Conservation (phyloP, 2,797 vertebrate species). For the Setipinna tenuifilis region DNA sequence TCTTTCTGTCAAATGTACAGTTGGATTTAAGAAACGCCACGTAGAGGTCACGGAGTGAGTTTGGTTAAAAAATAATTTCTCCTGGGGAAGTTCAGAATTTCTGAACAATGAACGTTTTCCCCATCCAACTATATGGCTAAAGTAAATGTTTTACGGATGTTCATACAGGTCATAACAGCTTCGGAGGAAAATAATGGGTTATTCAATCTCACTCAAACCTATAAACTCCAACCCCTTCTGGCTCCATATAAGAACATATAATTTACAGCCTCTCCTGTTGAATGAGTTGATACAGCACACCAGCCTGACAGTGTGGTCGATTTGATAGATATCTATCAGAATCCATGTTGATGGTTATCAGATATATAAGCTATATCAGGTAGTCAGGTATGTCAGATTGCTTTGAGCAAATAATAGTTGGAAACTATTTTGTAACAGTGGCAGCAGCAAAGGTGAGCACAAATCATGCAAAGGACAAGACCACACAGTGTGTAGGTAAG, state of each 20-base stretch:
- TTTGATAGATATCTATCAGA: neutral
- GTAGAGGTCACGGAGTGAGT: neutral
- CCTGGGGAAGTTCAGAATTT: slow-evolving; percentile 13
- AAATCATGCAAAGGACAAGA: neutral
- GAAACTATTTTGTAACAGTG: neutral
- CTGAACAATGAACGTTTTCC: slow-evolving; percentile 19
- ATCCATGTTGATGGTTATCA: too few relatives aligned
- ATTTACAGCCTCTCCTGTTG: neutral
- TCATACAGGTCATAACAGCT: slow-evolving; percentile 1
- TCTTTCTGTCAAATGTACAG: neutral
- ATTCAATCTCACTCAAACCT: slow-evolving; percentile 20
- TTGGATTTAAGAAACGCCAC: slow-evolving; percentile 38
- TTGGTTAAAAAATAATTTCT: slow-evolving; percentile 9
- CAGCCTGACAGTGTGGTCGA: neutral
- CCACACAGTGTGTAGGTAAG: neutral
- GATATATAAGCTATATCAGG: too few relatives aligned
- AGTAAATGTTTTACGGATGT: slow-evolving; percentile 39
- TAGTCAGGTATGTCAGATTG: too few relatives aligned
- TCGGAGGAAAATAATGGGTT: slow-evolving; percentile 35
- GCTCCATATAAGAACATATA: neutral
- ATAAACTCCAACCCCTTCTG: neutral
- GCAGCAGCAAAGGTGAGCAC: neutral
- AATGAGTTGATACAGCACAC: neutral
- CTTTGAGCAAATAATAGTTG: too few relatives aligned
- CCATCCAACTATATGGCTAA: slow-evolving; percentile 22